Conservation (phyloP, 2,888 invertebrate genomes). For the Gisinianus flammeolus region DNA sequence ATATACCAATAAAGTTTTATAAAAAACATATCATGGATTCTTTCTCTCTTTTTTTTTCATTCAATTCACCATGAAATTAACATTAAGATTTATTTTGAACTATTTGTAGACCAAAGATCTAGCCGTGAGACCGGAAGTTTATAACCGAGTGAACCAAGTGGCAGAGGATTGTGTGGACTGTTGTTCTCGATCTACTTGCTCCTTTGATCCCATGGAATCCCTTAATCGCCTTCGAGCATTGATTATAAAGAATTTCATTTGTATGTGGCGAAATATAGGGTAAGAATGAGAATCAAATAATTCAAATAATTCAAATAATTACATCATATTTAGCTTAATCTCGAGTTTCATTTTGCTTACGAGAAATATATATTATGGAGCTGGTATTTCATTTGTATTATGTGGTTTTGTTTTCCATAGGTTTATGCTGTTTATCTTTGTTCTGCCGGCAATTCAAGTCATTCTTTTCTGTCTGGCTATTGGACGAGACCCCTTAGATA, state of each 20-base stretch:
- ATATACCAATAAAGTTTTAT: neutral
- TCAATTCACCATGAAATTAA: neutral
- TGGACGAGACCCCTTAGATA: constrained; percentile 82
- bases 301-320: too few relatives aligned
- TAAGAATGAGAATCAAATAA: constrained; percentile 64
- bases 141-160: constrained; percentile 42
- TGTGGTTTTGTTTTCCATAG: too few relatives aligned
- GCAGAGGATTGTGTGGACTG: constrained; percentile 53
- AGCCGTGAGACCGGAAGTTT: constrained; percentile 19
- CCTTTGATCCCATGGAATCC: constrained; percentile 44
- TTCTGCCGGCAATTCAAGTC: constrained; percentile 91
- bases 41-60: too few relatives aligned
- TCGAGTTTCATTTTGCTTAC: neutral
- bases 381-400: neutral
- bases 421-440: constrained; percentile 92
- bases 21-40: neutral
- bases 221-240: constrained; percentile 67
- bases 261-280: constrained; percentile 93
- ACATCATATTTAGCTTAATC: too few relatives aligned
- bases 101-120: constrained; percentile 20
- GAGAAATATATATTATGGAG: neutral
- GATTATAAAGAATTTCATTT: constrained; percentile 84
- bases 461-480: constrained; percentile 92
- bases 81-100: neutral
- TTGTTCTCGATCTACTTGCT: constrained; percentile 45